Evolutionary conservation across 2,797 vertebrate genomes (phyloP).

Genomic region (Chiloscyllium punctatum): DNA sequence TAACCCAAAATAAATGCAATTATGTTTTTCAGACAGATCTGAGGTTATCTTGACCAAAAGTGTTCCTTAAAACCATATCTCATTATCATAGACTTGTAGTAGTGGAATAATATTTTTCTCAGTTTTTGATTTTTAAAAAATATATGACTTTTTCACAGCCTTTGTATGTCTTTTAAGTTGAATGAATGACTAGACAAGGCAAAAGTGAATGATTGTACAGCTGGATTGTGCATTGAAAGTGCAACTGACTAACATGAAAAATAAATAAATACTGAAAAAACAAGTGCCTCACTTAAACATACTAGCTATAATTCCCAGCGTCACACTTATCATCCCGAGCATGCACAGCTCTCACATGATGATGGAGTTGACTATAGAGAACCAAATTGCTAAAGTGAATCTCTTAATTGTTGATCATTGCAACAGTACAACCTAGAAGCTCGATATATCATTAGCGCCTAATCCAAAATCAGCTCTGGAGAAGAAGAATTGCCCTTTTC

Average conservation of each 20-base stretch:
- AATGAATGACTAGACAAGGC: neutral
- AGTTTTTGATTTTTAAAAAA: neutral
- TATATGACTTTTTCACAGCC: neutral
- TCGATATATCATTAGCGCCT: neutral
- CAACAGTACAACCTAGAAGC: neutral
- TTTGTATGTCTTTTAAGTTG: neutral
- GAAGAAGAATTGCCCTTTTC: neutral
- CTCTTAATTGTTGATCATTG: neutral
- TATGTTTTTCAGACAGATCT: neutral
- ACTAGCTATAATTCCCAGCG: neutral
- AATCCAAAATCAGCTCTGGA: neutral
- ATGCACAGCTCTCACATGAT: neutral
- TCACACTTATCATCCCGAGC: constrained; percentile 4
- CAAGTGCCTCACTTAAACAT: neutral
- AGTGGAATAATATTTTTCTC: neutral
- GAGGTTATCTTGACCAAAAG: neutral
- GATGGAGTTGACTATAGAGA: neutral
- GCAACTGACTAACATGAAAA: neutral
- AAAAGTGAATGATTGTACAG: neutral
- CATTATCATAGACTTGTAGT: neutral
- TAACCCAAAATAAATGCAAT: neutral
- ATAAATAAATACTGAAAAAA: neutral
- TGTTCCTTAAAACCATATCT: neutral
- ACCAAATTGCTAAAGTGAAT: neutral
- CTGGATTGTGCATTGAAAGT: neutral